phyloP scores from a whole-genome alignment of 2,888 invertebrate genomes.

The Mythimna lalbum region DNA sequence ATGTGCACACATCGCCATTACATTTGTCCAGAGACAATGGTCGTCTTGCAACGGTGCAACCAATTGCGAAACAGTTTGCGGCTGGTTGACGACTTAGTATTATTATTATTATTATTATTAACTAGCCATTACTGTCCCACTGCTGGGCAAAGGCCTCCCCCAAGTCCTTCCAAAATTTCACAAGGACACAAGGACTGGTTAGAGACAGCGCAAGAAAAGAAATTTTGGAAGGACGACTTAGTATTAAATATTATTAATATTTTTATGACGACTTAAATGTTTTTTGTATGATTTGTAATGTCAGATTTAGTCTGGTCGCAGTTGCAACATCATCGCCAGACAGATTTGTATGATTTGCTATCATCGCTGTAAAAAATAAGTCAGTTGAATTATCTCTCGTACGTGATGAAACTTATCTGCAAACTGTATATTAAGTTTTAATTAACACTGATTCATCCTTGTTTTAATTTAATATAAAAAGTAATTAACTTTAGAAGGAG shows the following conservation, averaged over 20 bases:
- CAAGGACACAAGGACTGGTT: too few relatives aligned
- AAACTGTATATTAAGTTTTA: background rate
- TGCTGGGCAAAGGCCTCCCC: too few relatives aligned
- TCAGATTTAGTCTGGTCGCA: conserved; percentile 24
- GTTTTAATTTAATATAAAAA: conserved; percentile 8
- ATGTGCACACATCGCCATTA: conserved; percentile 60
- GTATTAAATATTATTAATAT: conserved; percentile 36
- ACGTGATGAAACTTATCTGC: conserved; percentile 23
- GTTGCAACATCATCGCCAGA: conserved; percentile 30
- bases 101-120: conserved; percentile 40
- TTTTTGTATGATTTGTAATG: conserved; percentile 19
- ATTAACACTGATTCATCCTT: background rate
- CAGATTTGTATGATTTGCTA: conserved; percentile 13
- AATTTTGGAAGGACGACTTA: too few relatives aligned
- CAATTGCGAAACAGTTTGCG: conserved; percentile 54
- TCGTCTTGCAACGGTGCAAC: conserved; percentile 57
- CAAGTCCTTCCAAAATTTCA: too few relatives aligned
- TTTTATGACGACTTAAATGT: conserved; percentile 27
- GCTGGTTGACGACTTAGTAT: conserved; percentile 44
- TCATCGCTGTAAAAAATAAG: conserved; percentile 22
- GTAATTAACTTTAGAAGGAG: background rate
- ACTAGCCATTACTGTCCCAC: too few relatives aligned
- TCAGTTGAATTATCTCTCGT: conserved; percentile 7
- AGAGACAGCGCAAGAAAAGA: too few relatives aligned
- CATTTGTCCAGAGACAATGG: conserved; percentile 56